Percentiles rank a stretch among this genome's conserved stretches.
phyloP scores from a whole-genome alignment of 2,113 vertebrate genomes.

The Ciconia maguari region DNA sequence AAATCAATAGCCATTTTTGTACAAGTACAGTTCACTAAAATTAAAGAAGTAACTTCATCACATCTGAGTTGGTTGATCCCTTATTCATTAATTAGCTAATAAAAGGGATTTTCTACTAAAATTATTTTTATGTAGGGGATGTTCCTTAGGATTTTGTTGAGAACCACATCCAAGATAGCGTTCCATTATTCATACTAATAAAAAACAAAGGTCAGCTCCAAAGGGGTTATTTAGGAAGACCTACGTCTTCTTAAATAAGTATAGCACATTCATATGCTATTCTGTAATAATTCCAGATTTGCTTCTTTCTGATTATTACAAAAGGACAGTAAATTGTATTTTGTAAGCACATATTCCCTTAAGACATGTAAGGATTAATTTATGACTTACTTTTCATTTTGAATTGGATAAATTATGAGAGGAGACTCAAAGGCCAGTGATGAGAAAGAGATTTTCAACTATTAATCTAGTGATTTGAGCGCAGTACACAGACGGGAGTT shows the following conservation, averaged over 20 bases:
- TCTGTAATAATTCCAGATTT: neutral
- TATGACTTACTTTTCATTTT: neutral
- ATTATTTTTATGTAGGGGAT: neutral
- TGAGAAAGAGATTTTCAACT: neutral
- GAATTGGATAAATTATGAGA: neutral
- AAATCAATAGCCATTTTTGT: neutral
- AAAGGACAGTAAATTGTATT: neutral
- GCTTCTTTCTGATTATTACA: neutral
- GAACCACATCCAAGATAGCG: neutral
- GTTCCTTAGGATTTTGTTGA: neutral
- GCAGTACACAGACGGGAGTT: neutral
- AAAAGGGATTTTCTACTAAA: conserved; percentile 2
- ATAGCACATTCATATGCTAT: neutral
- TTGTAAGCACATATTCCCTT: neutral
- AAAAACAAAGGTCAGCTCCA: neutral
- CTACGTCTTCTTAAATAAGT: neutral
- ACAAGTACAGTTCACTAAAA: conserved; percentile 23
- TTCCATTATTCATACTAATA: neutral
- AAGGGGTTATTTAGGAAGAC: neutral
- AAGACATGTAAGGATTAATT: neutral
- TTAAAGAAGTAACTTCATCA: neutral
- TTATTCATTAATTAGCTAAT: conserved; percentile 44
- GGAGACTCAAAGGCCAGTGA: neutral
- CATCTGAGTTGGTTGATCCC: neutral
- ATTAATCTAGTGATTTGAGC: rapidly evolving